Percentiles rank a stretch among this genome's conserved stretches.
Evolutionary conservation across 64 coral and sea anemone species (phyloP).

Genomic region (Stichodactyla helianthus): DNA sequence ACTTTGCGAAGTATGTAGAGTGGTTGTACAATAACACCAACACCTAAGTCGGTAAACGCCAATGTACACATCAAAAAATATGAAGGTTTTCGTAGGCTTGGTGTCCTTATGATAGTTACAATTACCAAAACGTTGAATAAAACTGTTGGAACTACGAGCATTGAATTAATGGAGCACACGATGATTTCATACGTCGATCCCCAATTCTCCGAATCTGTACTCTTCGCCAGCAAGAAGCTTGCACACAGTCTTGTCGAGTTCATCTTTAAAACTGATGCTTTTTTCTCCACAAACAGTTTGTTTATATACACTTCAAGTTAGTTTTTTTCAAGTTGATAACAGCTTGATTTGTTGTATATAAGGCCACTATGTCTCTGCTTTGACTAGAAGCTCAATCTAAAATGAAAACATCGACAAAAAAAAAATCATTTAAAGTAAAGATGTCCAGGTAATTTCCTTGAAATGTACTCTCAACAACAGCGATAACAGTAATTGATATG

Average conservation of each 20-base stretch:
- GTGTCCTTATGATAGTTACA: slow-evolving; percentile 24
- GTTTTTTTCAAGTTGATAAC: no score
- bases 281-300: not conserved
- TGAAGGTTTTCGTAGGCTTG: slow-evolving; percentile 37
- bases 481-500: no score
- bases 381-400: not conserved
- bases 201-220: not conserved
- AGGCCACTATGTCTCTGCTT: not conserved
- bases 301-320: not conserved
- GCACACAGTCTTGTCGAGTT: not conserved
- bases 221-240: not conserved
- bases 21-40: slow-evolving; percentile 44
- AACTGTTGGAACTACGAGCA: slow-evolving; percentile 14
- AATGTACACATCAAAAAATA: slow-evolving; percentile 33
- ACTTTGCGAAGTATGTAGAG: slow-evolving; percentile 31
- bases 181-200: slow-evolving; percentile 15
- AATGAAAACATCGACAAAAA: not conserved
- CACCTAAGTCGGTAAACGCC: slow-evolving; percentile 40
- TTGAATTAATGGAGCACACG: slow-evolving; percentile 14
- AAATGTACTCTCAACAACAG: no score
- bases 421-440: no score
- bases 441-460: no score
- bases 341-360: not conserved
- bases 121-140: slow-evolving; percentile 18
- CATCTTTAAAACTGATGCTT: not conserved